Evolutionary conservation across 1,140 invertebrate genomes (phyloP), one percentile per base, ranked within the genome.

Genomic region (Bombus fervidus): DNA sequence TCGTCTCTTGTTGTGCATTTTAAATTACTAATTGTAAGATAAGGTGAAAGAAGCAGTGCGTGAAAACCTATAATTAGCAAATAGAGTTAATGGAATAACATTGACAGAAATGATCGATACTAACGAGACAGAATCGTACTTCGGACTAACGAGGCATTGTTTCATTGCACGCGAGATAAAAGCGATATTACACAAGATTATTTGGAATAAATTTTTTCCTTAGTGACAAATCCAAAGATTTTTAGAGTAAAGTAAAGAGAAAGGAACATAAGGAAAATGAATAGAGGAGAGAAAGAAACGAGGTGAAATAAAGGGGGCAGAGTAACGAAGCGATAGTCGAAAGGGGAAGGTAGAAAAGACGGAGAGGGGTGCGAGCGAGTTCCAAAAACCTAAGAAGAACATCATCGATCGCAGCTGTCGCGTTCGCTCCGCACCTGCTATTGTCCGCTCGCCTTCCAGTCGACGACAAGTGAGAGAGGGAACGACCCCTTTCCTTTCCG

Each of bases 361-460:
- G 39, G 69, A 41, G 59, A 69, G 68, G 62, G 68, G 64, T 41
- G 39, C 31, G 75, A 75, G 88, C 73, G 84, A 93, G 90, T 90
- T 93, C 91, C 91, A 91, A 93, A 94, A 94, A 93, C 91, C 92
- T 92, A 91, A 91, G 92, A 93, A 92, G 90, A 93, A 90, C 91
- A 94, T 93, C 91, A 94, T 93, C 92, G 94, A 93, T 93, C 93
- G 93, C 94, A 95, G 94, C 94, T 95, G 94, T 93, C 93, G 90
- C 73, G 87, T 91, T 93, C 92, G 92, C 91, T 92, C 86, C 85
- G 93, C 94, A 94, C 94, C 94, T 95, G 94, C 94, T 94, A 94
- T 94, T 93, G 93, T 92, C 92, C 91, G 91, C 91, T 91, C 92
- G 90, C 90, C 87, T 90, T 85, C 90, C 91, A 83, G 88, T 89